These are phyloP conservation scores for Nemurella pictetii DNA, from an alignment of 2,888 invertebrate genomes.

Conservation along the genomic window DNA sequence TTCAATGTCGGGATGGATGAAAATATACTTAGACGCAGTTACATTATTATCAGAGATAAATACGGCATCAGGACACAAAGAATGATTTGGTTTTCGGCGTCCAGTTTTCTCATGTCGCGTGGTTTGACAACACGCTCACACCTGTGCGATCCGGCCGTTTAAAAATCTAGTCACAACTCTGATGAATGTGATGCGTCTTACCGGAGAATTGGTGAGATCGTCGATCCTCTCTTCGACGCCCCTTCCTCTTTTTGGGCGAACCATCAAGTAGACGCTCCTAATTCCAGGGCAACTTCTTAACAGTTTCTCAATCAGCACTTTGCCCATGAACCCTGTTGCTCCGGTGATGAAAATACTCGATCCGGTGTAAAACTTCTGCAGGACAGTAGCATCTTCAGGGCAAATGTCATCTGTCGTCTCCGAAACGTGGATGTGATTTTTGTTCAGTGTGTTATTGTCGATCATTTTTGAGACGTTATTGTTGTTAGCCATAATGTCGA, in stretches of 20 bases:
- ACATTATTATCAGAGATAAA: too few species aligned
- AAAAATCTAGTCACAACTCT: too few species aligned
- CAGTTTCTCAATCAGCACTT: conserved; percentile 21
- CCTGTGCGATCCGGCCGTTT: too few species aligned
- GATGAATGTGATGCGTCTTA: too few species aligned
- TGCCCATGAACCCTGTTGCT: conserved; percentile 16
- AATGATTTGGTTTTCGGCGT: too few species aligned
- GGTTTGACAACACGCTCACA: too few species aligned
- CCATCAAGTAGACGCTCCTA: neutral
- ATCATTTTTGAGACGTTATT: neutral
- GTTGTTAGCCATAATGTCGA: neutral
- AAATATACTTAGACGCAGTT: too few species aligned
- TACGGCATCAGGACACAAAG: too few species aligned
- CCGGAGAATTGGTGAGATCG: neutral
- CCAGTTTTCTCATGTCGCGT: too few species aligned
- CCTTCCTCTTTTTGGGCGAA: neutral
- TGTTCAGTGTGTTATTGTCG: neutral
- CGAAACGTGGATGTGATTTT: neutral
- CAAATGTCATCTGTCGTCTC: neutral
- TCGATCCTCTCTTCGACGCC: conserved; percentile 2
- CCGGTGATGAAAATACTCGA: conserved; percentile 18
- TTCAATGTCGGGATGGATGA: too few species aligned
- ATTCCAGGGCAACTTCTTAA: conserved; percentile 7
- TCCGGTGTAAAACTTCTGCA: conserved; percentile 16
- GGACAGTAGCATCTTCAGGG: neutral